Evolutionary conservation across 2,797 vertebrate genomes (phyloP).

Genomic region (Poecilia gillii): DNA sequence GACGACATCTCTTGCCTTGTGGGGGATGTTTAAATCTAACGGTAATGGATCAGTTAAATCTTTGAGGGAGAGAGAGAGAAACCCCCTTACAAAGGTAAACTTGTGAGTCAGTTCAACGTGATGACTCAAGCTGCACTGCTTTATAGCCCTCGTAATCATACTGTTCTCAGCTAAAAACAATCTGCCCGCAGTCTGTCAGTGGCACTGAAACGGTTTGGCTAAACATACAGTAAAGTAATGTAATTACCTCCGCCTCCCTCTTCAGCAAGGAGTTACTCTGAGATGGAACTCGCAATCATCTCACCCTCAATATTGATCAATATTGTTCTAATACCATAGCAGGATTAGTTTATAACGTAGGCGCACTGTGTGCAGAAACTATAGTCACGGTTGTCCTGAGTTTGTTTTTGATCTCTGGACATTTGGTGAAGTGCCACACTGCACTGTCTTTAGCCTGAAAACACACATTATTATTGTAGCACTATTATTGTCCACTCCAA

Average conservation of each 20-base stretch:
- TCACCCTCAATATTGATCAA: not conserved
- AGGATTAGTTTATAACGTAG: not conserved
- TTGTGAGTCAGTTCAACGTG: constrained; percentile 9
- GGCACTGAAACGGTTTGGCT: constrained; percentile 13
- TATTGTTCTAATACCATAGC: too few relatives aligned
- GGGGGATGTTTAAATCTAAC: constrained; percentile 20
- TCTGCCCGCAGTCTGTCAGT: constrained; percentile 2
- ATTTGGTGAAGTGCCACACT: not conserved
- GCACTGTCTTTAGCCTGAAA: too few relatives aligned
- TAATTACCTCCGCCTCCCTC: constrained; percentile 22
- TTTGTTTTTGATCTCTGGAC: not conserved
- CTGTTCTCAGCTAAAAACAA: constrained; percentile 26
- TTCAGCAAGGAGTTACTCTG: constrained; percentile 19
- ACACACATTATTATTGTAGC: not conserved
- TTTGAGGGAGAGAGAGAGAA: not conserved
- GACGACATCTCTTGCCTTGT: not conserved
- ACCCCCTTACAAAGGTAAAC: constrained; percentile 11
- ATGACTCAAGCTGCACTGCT: constrained; percentile 17
- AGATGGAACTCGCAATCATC: constrained; percentile 1
- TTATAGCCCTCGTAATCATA: constrained; percentile 20
- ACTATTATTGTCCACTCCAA: not conserved
- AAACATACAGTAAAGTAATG: not conserved
- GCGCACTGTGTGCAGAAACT: not conserved
- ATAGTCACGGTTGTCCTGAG: not conserved
- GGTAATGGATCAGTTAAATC: constrained; percentile 17